These are phyloP conservation scores for Phoebastria nigripes DNA, from an alignment of 2,797 vertebrate genomes.

Conservation along the genomic window DNA sequence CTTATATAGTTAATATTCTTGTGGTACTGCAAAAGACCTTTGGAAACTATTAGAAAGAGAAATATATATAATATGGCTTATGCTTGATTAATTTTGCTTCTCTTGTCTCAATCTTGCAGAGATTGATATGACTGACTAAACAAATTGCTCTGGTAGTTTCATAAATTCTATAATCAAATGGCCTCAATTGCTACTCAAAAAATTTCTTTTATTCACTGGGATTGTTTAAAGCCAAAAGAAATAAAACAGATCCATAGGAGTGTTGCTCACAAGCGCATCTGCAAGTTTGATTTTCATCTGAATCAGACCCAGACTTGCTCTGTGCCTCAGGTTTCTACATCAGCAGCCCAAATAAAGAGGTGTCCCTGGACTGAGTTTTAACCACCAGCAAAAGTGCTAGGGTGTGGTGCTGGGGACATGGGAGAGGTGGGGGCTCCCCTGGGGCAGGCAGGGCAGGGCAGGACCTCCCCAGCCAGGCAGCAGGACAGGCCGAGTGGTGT, in stretches of 20 bases:
- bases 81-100: not conserved
- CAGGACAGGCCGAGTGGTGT: rapidly evolving
- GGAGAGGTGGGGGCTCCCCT: rapidly evolving
- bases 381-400: not conserved
- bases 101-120: not conserved
- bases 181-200: not conserved
- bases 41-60: not conserved
- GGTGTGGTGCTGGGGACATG: rapidly evolving
- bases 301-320: not conserved
- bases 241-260: not conserved
- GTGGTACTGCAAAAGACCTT: not conserved
- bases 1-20: not conserved
- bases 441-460: not conserved
- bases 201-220: not conserved
- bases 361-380: not conserved
- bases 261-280: not conserved
- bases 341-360: not conserved
- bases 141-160: not conserved
- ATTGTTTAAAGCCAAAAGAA: not conserved
- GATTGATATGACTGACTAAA: not conserved
- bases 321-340: not conserved
- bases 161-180: not conserved
- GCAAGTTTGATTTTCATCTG: not conserved
- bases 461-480: not conserved
- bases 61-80: not conserved